A percentile compares a stretch with the other conserved stretches of the same genome.
Evolutionary conservation across 2,888 invertebrate genomes (phyloP).

Genomic region (Leucophora obtusa): DNA sequence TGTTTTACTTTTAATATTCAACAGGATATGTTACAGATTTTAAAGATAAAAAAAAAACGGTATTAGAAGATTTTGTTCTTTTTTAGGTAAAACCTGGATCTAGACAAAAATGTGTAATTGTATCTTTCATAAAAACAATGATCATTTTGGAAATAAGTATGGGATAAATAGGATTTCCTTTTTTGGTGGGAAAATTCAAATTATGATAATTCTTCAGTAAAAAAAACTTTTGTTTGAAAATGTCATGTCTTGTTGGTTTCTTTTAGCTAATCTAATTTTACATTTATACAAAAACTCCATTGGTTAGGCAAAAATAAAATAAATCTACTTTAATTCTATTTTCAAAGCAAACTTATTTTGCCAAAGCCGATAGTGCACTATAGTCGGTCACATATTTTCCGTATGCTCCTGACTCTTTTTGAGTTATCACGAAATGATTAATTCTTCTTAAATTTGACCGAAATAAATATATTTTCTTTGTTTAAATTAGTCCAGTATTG

Average conservation of each 20-base stretch:
- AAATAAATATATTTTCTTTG: no score
- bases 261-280: not conserved
- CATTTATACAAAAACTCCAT: not conserved
- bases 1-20: not conserved
- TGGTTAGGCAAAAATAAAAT: not conserved
- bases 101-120: conserved; percentile 17
- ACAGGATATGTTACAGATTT: conserved; percentile 34
- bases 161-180: conserved; percentile 7
- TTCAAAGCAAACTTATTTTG: not conserved
- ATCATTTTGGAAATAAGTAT: conserved; percentile 5
- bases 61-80: not conserved
- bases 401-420: no score
- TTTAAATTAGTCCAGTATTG: no score
- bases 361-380: not conserved
- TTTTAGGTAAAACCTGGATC: not conserved
- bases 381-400: not conserved
- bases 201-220: conserved; percentile 23
- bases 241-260: not conserved
- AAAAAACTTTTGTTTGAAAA: not conserved
- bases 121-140: conserved; percentile 7
- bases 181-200: conserved; percentile 27
- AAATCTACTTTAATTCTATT: not conserved
- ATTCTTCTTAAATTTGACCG: no score
- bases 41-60: conserved; percentile 6
- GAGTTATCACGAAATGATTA: no score